These are phyloP conservation scores for Glaucomys volans DNA, from an alignment of 2,113 vertebrate genomes.

Conservation along the genomic window DNA sequence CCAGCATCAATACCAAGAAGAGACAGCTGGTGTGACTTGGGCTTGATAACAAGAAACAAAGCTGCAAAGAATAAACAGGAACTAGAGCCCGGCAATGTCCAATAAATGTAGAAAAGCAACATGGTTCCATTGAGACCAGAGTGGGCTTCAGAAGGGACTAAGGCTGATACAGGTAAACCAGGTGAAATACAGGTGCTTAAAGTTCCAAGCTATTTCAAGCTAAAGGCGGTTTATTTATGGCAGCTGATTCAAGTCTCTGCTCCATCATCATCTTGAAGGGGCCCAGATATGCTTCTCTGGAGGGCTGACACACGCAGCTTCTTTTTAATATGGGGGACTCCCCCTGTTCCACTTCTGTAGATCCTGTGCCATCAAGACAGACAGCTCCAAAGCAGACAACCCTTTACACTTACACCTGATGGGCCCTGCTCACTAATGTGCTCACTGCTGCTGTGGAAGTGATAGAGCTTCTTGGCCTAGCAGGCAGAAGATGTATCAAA, in stretches of 20 bases:
- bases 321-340: not conserved
- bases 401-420: not conserved
- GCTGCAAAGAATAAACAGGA: not conserved
- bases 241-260: not conserved
- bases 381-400: not conserved
- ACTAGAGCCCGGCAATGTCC: not conserved
- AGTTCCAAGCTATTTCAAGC: not conserved
- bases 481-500: not conserved
- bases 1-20: not conserved
- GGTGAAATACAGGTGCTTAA: not conserved
- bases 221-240: not conserved
- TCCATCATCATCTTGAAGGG: conserved; percentile 1
- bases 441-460: not conserved
- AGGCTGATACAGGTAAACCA: not conserved
- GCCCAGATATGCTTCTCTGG: not conserved
- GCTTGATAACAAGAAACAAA: not conserved
- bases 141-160: not conserved
- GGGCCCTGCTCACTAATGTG: not conserved
- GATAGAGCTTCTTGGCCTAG: not conserved
- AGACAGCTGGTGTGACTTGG: conserved; percentile 15
- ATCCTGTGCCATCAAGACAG: not conserved
- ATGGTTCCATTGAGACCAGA: not conserved
- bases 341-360: not conserved
- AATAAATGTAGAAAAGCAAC: not conserved
- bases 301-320: not conserved